phyloP scores from a whole-genome alignment of 2,113 vertebrate species.

The Pavo muticus region DNA sequence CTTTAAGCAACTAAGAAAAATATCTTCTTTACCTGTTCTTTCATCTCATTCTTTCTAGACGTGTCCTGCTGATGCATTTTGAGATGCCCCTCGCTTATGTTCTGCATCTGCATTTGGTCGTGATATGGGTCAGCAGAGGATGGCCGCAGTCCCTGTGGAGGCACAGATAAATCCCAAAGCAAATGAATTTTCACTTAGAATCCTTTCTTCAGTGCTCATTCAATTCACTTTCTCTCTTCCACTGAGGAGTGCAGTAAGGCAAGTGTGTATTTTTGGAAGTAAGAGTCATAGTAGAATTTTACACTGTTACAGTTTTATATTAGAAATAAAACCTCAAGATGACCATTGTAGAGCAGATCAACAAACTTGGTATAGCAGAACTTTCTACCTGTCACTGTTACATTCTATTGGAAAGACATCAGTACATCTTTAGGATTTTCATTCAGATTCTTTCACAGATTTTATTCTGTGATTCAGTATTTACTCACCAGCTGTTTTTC shows the following conservation, averaged over 20 bases:
- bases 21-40: constrained; percentile 72
- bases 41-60: constrained; percentile 68
- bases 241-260: not conserved
- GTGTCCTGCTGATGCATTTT: constrained; percentile 10
- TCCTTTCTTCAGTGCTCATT: not conserved
- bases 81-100: constrained; percentile 39
- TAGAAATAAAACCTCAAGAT: not conserved
- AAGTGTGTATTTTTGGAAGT: not conserved
- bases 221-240: not conserved
- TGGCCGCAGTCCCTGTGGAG: constrained; percentile 86
- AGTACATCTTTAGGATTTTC: not conserved
- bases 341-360: not conserved
- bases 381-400: not conserved
- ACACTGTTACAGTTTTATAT: not conserved
- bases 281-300: not conserved
- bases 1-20: not conserved
- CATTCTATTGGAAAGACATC: not conserved
- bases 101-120: constrained; percentile 26
- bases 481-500: constrained; percentile 90
- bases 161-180: constrained; percentile 1
- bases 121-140: constrained; percentile 81
- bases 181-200: constrained; percentile 1
- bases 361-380: not conserved
- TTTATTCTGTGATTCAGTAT: not conserved
- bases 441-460: not conserved